phyloP scores from a whole-genome alignment of 2,888 invertebrate species.

The Apamea crenata region DNA sequence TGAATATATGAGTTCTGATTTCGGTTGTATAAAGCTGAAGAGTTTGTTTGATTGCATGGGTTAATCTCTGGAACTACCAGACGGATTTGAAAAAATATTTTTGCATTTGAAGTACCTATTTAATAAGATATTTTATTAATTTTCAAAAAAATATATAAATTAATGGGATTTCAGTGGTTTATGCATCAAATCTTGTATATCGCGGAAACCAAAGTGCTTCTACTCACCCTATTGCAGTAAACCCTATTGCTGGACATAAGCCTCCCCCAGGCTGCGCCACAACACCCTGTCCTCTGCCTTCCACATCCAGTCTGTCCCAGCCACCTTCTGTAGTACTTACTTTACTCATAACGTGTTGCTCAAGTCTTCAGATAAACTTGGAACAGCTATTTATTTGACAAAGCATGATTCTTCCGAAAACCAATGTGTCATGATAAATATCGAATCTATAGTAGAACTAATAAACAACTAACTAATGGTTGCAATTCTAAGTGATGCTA shows the following conservation, averaged over 20 bases:
- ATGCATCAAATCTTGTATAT: neutral
- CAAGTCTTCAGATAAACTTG: neutral
- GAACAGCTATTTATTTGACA: neutral
- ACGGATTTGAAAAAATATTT: too few relatives aligned
- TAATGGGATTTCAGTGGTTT: neutral
- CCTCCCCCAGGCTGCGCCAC: too few relatives aligned
- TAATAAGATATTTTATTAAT: neutral
- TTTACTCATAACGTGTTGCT: neutral
- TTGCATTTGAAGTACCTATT: too few relatives aligned
- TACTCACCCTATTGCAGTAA: too few relatives aligned
- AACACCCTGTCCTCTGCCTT: too few relatives aligned
- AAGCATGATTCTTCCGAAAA: neutral
- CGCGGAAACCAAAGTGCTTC: neutral
- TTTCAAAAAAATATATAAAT: neutral
- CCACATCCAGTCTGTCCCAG: too few relatives aligned
- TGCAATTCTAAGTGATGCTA: too few relatives aligned
- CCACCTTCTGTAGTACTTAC: neutral
- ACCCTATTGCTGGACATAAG: too few relatives aligned
- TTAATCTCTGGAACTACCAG: too few relatives aligned
- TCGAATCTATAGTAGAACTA: neutral
- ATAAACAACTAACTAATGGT: neutral
- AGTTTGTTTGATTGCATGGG: too few relatives aligned
- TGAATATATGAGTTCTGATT: too few relatives aligned
- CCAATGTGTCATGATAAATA: neutral
- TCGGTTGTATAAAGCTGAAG: too few relatives aligned